Evolutionary conservation across 2,113 vertebrate species (phyloP).

Genomic region (Pomatorhinus ruficollis): DNA sequence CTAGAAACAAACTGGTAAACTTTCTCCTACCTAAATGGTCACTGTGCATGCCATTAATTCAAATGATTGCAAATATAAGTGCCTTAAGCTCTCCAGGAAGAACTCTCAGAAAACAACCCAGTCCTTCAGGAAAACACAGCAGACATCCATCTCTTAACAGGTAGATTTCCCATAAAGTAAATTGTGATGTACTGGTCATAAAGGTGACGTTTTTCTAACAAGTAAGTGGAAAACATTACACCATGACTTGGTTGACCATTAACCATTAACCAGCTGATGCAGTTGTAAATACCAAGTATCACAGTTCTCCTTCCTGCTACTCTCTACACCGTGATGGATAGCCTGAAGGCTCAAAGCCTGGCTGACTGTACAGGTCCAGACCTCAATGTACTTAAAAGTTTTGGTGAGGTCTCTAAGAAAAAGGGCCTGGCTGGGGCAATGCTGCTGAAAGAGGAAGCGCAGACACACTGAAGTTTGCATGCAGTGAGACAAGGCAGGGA

Average conservation of each 20-base stretch:
- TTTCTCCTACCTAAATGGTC: not conserved
- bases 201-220: not conserved
- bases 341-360: not conserved
- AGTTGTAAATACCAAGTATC: not conserved
- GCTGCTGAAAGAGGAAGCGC: fast-evolving
- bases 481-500: not conserved
- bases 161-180: not conserved
- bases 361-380: not conserved
- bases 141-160: not conserved
- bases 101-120: not conserved
- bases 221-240: not conserved
- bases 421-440: not conserved
- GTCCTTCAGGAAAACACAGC: not conserved
- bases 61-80: not conserved
- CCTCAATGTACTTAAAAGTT: not conserved
- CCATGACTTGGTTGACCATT: not conserved
- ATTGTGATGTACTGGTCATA: not conserved
- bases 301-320: not conserved
- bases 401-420: not conserved
- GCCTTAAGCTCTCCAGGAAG: not conserved
- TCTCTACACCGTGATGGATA: not conserved
- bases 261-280: not conserved
- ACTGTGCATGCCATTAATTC: not conserved
- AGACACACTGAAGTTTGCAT: fast-evolving
- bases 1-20: not conserved